phyloP scores from a whole-genome alignment of 2,797 vertebrate genomes.

The Xiphorhynchus erythropygius region DNA sequence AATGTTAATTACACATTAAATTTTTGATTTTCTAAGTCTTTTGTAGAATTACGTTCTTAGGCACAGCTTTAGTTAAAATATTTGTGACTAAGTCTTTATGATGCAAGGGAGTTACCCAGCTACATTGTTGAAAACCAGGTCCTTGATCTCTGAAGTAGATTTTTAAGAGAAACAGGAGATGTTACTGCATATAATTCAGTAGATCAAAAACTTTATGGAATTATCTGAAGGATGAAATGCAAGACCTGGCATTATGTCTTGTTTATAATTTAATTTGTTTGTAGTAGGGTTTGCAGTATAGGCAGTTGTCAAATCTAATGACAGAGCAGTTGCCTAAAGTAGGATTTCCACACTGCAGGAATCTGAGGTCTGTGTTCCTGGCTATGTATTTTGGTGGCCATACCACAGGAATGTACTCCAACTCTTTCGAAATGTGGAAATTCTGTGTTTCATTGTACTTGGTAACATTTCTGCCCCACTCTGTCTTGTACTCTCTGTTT shows the following conservation, averaged over 20 bases:
- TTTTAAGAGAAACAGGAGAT: neutral
- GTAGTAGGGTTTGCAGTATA: neutral
- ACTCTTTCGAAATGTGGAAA: neutral
- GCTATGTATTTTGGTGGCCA: neutral
- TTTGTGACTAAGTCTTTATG: neutral
- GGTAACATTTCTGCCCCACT: neutral
- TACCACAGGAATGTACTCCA: neutral
- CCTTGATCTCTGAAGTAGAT: neutral
- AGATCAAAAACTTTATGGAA: neutral
- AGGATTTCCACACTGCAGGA: neutral
- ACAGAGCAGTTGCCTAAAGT: neutral
- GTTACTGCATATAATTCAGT: neutral
- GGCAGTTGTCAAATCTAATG: neutral
- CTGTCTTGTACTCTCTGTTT: neutral
- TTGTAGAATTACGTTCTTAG: neutral
- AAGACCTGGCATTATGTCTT: neutral
- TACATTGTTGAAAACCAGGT: neutral
- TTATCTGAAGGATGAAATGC: neutral
- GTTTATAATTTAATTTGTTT: neutral
- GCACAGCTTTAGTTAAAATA: neutral
- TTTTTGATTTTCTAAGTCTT: neutral
- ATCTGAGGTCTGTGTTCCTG: neutral
- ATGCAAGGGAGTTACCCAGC: neutral
- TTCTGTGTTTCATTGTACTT: neutral
- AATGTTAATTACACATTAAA: slow-evolving; percentile 1